A percentile compares a stretch with the other conserved stretches of the same genome.
Conservation (phyloP, 2,888 invertebrate genomes). For the Phragmatobia fuliginosa region DNA sequence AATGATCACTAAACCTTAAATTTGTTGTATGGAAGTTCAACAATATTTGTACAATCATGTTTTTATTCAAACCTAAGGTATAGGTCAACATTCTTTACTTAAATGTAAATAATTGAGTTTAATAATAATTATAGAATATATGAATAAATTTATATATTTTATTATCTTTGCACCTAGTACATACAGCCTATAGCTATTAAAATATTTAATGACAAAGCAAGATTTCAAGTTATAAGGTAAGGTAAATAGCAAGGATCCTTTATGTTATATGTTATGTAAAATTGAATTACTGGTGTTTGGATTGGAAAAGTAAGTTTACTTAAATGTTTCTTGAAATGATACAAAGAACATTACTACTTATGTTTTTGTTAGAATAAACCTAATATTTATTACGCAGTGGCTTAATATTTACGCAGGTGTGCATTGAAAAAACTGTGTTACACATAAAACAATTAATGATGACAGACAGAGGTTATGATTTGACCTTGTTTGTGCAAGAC, state of each 20-base stretch:
- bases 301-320: background rate
- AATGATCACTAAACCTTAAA: conserved; percentile 22
- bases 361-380: background rate
- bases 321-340: too few relatives aligned
- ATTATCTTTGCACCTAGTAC: conserved; percentile 44
- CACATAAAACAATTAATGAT: background rate
- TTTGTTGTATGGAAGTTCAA: conserved; percentile 20
- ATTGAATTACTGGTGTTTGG: conserved; percentile 13
- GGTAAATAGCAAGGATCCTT: conserved; percentile 45
- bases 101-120: conserved; percentile 40
- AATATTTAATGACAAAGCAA: conserved; percentile 46
- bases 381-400: background rate
- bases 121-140: conserved; percentile 39
- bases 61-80: conserved; percentile 15
- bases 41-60: conserved; percentile 37
- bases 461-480: background rate
- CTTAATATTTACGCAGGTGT: background rate
- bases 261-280: conserved; percentile 16
- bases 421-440: background rate
- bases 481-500: background rate
- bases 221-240: conserved; percentile 36
- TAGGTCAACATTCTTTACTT: conserved; percentile 33
- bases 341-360: background rate
- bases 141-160: conserved; percentile 49
- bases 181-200: conserved; percentile 30